Evolutionary conservation across 2,797 vertebrate species (phyloP).

Genomic region (Falco naumanni): DNA sequence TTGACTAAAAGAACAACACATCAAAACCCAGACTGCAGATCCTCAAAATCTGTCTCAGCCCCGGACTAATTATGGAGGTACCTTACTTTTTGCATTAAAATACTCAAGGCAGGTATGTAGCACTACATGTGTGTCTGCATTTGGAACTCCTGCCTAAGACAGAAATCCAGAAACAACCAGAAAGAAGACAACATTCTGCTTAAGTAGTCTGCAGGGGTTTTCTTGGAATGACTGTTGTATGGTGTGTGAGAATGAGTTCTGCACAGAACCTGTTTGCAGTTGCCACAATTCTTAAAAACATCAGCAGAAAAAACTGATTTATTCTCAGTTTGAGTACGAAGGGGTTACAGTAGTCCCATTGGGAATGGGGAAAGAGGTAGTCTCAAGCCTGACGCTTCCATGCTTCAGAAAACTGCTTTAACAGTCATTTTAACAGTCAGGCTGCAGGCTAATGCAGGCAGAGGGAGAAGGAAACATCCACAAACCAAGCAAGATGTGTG

Average conservation of each 20-base stretch:
- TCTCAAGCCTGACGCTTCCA: neutral
- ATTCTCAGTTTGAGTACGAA: neutral
- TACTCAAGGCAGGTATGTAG: neutral
- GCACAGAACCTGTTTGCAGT: neutral
- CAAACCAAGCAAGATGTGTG: neutral
- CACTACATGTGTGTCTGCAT: neutral
- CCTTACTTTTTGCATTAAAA: neutral
- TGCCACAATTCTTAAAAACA: neutral
- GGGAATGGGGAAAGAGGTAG: neutral
- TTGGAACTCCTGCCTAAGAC: neutral
- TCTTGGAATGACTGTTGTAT: neutral
- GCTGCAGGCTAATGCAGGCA: neutral
- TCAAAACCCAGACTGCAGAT: neutral
- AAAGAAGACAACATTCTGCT: neutral
- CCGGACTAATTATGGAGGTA: neutral
- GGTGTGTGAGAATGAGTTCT: neutral
- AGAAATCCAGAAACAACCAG: slow-evolving; percentile 10
- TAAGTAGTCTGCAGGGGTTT: neutral
- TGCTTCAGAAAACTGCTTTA: neutral
- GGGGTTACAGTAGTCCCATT: neutral
- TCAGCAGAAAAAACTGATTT: neutral
- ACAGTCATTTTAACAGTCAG: neutral
- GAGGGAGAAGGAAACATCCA: neutral
- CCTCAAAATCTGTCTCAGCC: neutral
- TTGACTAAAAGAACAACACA: neutral